Evolutionary conservation across 2,888 invertebrate species (phyloP).

Genomic region (Andrena fulva): DNA sequence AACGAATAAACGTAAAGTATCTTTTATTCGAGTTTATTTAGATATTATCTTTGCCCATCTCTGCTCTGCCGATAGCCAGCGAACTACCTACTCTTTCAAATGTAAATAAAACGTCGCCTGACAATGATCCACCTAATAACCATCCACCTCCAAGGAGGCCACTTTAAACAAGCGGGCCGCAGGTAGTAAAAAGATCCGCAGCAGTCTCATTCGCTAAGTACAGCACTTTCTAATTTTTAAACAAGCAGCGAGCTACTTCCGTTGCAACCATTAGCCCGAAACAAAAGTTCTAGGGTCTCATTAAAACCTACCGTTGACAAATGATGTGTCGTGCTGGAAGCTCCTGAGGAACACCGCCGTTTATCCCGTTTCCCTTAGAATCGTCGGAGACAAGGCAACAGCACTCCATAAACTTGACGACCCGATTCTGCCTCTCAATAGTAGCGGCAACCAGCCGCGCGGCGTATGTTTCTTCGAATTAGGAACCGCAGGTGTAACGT

Average conservation of each 20-base stretch:
- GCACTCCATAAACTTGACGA: constrained; percentile 7
- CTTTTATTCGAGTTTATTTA: no score
- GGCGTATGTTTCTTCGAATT: constrained; percentile 56
- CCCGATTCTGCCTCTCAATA: constrained; percentile 22
- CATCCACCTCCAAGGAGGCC: not conserved
- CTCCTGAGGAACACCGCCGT: not conserved
- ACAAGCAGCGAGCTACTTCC: not conserved
- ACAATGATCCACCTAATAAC: not conserved
- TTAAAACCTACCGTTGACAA: not conserved
- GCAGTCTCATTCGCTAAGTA: not conserved
- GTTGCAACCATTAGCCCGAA: not conserved
- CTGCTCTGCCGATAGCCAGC: not conserved
- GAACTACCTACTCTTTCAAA: no score
- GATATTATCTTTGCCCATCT: no score
- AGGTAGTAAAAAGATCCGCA: not conserved
- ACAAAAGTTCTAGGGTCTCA: not conserved
- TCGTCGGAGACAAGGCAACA: not conserved
- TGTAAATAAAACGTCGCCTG: no score
- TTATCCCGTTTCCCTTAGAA: not conserved
- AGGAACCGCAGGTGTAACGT: constrained; percentile 61
- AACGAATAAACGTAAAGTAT: no score
- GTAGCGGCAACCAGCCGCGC: not conserved
- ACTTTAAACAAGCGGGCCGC: not conserved
- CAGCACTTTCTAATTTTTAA: not conserved
- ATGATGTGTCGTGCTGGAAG: not conserved